Evolutionary conservation across 2,888 invertebrate genomes (phyloP), one percentile per base, ranked within the genome.

Genomic region (Laothoe populi): DNA sequence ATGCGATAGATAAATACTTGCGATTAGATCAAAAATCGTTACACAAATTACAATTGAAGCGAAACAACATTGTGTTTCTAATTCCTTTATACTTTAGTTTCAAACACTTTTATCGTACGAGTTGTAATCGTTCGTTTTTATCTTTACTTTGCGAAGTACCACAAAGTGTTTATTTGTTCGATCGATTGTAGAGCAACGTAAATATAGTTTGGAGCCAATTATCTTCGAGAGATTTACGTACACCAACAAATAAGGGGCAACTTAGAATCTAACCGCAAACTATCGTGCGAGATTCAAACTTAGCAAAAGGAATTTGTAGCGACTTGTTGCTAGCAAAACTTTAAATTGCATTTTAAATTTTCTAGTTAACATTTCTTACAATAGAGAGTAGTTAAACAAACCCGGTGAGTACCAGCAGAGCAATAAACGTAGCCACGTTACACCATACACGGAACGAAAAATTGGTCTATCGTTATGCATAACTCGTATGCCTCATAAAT

Each of bases 281-380:
- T 87, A 80, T 75, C 78, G 77, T 73, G 77, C 79, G 79, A 84
- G 83, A 83, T 82, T 80, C 81, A 79, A 75, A 81, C 83, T 82
- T 74, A 79, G 80, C 86, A 86, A 89, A 90, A 87, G 85, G 88
- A 90, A 90, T 86, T 84, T 84, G 78, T 84, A 90, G 81, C 82
- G 79, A 85, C 79, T 84, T 83, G 84, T 82, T 87, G 86, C 84
- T 82, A 75, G 79, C 78, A 69, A 79, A 91, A 90, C 84, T 91
- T 90, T 90, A 88, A 87, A 92, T 90, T 90, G 87, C 88, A 88
- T 92, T 91, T 89, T 84, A 89, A 89, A 86, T 86, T 87, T 75
- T 69, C 84, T 87, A 80, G 83, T 87, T 87, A 88, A 84, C 81
- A 84, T 88, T 83, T 78, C 70, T 74, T 65, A 76, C 71, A 74